phyloP scores from a whole-genome alignment of 2,888 invertebrate species.

The Erebia aethiops region DNA sequence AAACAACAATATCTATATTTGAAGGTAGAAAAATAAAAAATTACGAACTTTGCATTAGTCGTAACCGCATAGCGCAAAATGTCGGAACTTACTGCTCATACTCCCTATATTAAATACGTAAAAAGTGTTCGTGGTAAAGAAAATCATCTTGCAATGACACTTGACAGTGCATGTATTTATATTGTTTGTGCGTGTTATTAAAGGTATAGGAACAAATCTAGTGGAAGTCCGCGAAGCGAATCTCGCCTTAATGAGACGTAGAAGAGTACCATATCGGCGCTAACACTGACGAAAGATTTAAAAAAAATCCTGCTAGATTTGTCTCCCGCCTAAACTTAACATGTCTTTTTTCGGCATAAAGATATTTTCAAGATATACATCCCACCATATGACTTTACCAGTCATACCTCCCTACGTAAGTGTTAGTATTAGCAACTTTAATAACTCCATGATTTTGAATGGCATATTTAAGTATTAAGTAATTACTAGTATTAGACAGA shows the following conservation, averaged over 20 bases:
- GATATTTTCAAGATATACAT: constrained; percentile 58
- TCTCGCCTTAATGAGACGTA: too few species aligned
- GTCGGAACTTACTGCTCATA: constrained; percentile 23
- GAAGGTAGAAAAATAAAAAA: constrained; percentile 32
- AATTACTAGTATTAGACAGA: constrained; percentile 45
- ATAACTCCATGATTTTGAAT: constrained; percentile 18
- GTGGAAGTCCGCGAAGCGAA: too few species aligned
- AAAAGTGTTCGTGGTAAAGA: constrained; percentile 19
- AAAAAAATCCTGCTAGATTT: too few species aligned
- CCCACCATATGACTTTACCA: constrained; percentile 53
- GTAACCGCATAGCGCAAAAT: neutral
- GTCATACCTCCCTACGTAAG: constrained; percentile 46
- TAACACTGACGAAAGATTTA: too few species aligned
- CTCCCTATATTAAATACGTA: neutral
- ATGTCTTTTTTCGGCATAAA: constrained; percentile 66
- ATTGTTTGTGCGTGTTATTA: constrained; percentile 62
- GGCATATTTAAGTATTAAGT: constrained; percentile 17
- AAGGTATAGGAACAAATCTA: constrained; percentile 41
- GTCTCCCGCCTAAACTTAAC: constrained; percentile 41
- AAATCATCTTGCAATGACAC: constrained; percentile 49
- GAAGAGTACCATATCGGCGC: too few species aligned
- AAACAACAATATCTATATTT: neutral
- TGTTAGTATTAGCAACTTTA: constrained; percentile 55
- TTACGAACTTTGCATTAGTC: neutral
- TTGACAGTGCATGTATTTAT: constrained; percentile 67